Evolutionary conservation across 2,113 vertebrate species (phyloP).

Genomic region (Poecile atricapillus): DNA sequence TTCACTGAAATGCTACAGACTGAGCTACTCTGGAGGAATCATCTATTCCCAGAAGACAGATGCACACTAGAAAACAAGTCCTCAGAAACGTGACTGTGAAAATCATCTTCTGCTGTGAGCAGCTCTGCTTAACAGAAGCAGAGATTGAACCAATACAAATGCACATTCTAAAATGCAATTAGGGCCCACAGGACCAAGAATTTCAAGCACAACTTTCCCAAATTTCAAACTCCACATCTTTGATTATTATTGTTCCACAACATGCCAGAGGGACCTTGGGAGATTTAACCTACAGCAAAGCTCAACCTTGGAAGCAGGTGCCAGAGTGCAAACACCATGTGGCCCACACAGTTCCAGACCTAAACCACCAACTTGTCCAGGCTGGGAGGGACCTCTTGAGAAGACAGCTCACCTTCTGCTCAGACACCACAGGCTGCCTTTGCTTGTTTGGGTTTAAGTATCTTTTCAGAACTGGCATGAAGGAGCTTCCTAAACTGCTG

Average conservation of each 20-base stretch:
- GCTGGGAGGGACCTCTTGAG: background rate
- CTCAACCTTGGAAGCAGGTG: background rate
- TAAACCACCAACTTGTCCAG: background rate
- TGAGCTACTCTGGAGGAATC: background rate
- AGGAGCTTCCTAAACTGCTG: background rate
- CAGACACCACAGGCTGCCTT: background rate
- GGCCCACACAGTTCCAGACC: background rate
- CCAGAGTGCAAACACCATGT: background rate
- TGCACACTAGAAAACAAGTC: accelerated
- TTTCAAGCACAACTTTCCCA: background rate
- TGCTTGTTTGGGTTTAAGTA: background rate
- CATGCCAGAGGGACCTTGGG: background rate
- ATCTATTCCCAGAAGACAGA: background rate
- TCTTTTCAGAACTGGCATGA: background rate
- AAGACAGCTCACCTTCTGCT: background rate
- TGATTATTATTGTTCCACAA: background rate
- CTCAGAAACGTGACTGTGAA: background rate
- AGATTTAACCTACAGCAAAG: background rate
- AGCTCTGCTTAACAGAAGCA: background rate
- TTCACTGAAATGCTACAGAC: background rate
- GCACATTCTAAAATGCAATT: background rate
- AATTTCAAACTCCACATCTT: background rate
- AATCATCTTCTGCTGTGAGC: background rate
- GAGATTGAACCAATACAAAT: background rate
- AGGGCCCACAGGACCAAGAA: background rate